Base-by-base conservation (phyloP, 2,113 vertebrate genomes). In the Apodemus speciosus region DNA sequence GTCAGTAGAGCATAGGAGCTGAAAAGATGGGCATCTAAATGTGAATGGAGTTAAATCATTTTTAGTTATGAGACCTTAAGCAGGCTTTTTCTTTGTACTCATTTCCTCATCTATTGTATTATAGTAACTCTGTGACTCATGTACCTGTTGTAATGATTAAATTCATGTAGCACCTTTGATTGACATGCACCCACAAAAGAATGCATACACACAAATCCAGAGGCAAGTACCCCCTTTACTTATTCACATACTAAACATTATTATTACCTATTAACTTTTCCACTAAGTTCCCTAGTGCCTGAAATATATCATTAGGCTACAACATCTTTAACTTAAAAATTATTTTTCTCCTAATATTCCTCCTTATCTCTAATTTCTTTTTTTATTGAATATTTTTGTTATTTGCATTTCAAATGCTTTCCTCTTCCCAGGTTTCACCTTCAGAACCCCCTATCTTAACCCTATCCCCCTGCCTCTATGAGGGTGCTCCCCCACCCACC, bases 71-170 rank as follows among this genome's bases (percentile, higher is more conserved):
- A 73, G 43, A 93, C 6, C 6, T 73, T 72, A 32, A 49, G 35
- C 56, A 87, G 92, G 40, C 62, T 89, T 83, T 71, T 58, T 7
- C 9, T 76, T 60, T 53, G 15, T 81, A 4, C 15, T 15, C 58
- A 43, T 51, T 72, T 69, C 49, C 46, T 89, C 35, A 68, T 10
- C 23, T 56, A 6, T 83, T 83, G 27, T 89, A 91, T 92, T 32
- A 64, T 76, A 79, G 46, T 86, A 89, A 40, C 20, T 56, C 32
- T 76, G 89, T 87, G 27, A 18, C 15, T 7, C 8, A 62, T 56
- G n/a, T 16, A 21, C 46, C 30, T 69, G 9, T 92, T 80, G 35
- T 89, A 93, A 84, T 87, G 81, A 72, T 87, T 51, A 93, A 49
- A 73, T 53, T 62, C 8, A 84, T 51, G 0, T 83, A 75, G 8